Percentiles rank a stretch among this genome's conserved stretches.
Evolutionary conservation across 2,888 invertebrate genomes (phyloP).

Genomic region (Calameuta idolon): DNA sequence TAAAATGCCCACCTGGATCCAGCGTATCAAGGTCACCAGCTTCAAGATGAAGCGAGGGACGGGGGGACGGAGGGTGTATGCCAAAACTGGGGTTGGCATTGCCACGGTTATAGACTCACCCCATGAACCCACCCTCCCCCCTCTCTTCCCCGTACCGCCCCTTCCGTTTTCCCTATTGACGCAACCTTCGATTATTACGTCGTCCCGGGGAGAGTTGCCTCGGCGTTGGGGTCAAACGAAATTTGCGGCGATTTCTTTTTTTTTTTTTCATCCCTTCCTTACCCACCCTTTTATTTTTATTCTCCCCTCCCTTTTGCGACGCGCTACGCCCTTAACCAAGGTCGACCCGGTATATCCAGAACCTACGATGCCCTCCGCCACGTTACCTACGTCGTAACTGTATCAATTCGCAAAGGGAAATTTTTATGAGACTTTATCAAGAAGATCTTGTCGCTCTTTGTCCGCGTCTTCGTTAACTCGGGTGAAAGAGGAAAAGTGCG

Average conservation of each 20-base stretch:
- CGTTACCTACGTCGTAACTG: neutral
- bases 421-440: neutral
- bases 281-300: neutral
- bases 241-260: neutral
- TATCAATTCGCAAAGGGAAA: neutral
- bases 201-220: neutral
- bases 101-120: neutral
- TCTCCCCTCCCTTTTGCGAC: neutral
- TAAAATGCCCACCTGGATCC: conserved; percentile 1
- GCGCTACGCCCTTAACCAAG: neutral
- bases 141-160: neutral
- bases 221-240: neutral
- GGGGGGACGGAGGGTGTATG: neutral
- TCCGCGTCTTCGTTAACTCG: neutral
- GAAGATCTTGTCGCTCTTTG: neutral
- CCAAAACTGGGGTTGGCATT: neutral
- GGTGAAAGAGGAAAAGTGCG: neutral
- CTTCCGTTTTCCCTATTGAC: neutral
- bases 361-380: neutral
- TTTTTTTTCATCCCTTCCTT: neutral
- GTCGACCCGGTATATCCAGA: neutral
- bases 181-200: neutral
- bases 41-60: neutral
- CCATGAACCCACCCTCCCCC: neutral
- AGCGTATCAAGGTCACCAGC: neutral